Evolutionary conservation across 2,797 vertebrate genomes (phyloP).

Genomic region (Gymnoscopelus microlampas): DNA sequence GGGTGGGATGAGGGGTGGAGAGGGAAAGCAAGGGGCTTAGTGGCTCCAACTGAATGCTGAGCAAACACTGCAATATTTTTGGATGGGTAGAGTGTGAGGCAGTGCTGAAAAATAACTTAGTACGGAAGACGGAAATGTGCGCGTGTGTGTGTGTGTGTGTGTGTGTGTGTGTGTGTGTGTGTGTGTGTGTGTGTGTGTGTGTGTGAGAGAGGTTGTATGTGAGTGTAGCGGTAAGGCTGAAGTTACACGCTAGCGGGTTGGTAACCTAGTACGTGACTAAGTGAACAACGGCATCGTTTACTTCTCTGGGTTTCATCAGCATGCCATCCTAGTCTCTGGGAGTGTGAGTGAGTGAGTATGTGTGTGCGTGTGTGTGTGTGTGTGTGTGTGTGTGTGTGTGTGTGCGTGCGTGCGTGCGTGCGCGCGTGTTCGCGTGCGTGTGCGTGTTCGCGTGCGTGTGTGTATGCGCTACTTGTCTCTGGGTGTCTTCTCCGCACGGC

Average conservation of each 20-base stretch:
- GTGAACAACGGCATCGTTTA: slow-evolving; percentile 22
- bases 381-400: background rate
- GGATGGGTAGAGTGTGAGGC: no score
- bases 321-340: background rate
- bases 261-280: slow-evolving; percentile 15
- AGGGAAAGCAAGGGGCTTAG: slow-evolving; percentile 1
- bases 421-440: background rate
- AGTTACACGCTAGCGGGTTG: slow-evolving; percentile 7
- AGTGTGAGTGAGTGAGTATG: background rate
- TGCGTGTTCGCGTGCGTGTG: background rate
- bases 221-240: background rate
- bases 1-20: slow-evolving; percentile 1
- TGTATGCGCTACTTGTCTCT: background rate
- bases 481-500: background rate
- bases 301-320: slow-evolving; percentile 18
- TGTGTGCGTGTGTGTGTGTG: background rate
- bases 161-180: background rate
- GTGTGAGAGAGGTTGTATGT: background rate
- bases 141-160: background rate
- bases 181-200: background rate
- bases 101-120: no score
- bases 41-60: background rate
- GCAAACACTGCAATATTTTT: background rate
- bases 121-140: no score
- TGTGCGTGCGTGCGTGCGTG: no score